Conservation (phyloP, 2,888 invertebrate species). For the Automeris io region DNA sequence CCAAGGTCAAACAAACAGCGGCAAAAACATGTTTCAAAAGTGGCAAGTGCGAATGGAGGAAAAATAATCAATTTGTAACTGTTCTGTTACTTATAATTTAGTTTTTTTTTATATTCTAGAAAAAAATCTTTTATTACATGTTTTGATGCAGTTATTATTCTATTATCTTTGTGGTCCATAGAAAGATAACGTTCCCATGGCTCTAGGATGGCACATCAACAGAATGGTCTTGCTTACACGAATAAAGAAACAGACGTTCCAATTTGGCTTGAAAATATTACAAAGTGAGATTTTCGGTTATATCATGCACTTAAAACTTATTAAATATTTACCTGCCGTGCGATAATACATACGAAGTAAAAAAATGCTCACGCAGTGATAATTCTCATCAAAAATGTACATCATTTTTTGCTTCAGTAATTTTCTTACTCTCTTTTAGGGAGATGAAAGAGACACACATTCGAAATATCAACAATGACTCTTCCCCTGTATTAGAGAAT, state of each 20-base stretch:
- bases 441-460: slow-evolving; percentile 68
- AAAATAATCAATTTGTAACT: slow-evolving; percentile 22
- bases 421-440: slow-evolving; percentile 31
- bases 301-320: slow-evolving; percentile 16
- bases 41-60: slow-evolving; percentile 51
- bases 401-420: slow-evolving; percentile 8
- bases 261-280: slow-evolving; percentile 65
- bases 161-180: slow-evolving; percentile 6
- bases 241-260: slow-evolving; percentile 47
- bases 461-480: slow-evolving; percentile 34
- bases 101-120: slow-evolving; percentile 6
- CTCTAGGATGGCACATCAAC: slow-evolving; percentile 57
- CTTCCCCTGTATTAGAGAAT: slow-evolving; percentile 32
- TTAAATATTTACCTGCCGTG: too few relatives aligned
- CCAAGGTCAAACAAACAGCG: slow-evolving; percentile 75
- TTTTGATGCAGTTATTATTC: slow-evolving; percentile 1
- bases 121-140: slow-evolving; percentile 1
- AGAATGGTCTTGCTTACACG: slow-evolving; percentile 48
- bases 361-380: too few relatives aligned
- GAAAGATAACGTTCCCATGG: slow-evolving; percentile 42
- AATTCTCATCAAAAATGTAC: slow-evolving; percentile 3
- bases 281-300: slow-evolving; percentile 43
- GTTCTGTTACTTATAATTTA: slow-evolving; percentile 11
- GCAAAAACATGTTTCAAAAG: slow-evolving; percentile 67
- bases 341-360: too few relatives aligned